Evolutionary conservation across 2,113 vertebrate genomes (phyloP).

Genomic region (Onychostoma macrolepis): DNA sequence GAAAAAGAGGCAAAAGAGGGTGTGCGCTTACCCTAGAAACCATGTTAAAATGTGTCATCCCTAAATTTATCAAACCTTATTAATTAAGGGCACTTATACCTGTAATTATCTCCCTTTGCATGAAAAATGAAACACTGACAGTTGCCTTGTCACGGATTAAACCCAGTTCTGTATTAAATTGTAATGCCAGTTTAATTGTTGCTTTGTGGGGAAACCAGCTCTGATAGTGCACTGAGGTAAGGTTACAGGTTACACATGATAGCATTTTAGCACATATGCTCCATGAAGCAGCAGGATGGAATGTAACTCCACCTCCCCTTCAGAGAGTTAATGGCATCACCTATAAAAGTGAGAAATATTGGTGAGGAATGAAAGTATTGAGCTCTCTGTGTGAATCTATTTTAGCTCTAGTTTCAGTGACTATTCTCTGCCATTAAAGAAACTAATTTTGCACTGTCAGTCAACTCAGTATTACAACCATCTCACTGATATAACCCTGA

Average conservation of each 20-base stretch:
- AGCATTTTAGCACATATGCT: conserved; percentile 15
- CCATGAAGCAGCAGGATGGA: not conserved
- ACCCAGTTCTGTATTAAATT: not conserved
- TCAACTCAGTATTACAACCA: not conserved
- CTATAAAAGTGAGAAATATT: conserved; percentile 9
- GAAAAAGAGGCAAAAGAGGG: not conserved
- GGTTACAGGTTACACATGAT: conserved; percentile 21
- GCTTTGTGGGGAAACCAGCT: conserved; percentile 15
- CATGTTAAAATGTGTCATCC: not conserved
- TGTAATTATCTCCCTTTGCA: conserved; percentile 5
- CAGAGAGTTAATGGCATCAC: not conserved
- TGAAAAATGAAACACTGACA: conserved; percentile 7
- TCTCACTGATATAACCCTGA: conserved; percentile 13
- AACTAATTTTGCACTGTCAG: conserved; percentile 32
- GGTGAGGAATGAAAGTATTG: not conserved
- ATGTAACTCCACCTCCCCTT: not conserved
- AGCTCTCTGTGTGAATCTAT: conserved; percentile 21
- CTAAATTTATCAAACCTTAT: conserved; percentile 13
- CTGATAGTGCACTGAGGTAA: conserved; percentile 3
- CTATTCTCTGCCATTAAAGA: conserved; percentile 30
- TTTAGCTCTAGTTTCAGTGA: conserved; percentile 6
- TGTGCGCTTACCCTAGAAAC: not conserved
- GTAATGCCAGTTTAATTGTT: conserved; percentile 12
- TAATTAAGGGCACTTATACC: conserved; percentile 11
- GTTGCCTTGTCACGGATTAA: conserved; percentile 6